Base-by-base conservation (phyloP, 2,113 vertebrate species). In the Paralichthys olivaceus region DNA sequence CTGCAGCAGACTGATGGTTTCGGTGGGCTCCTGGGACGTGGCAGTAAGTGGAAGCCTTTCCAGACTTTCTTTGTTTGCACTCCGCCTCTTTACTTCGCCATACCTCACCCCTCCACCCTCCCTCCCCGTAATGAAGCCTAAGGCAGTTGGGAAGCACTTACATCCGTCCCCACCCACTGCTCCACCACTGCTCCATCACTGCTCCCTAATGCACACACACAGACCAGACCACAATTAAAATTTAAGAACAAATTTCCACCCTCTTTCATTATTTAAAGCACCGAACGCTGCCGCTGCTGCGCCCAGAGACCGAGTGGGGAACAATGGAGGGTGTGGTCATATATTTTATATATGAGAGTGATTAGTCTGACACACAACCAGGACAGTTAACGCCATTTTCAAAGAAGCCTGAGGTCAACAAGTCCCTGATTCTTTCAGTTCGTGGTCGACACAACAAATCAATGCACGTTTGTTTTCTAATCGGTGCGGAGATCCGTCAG, bases 161-260 rank as follows among this genome's bases (percentile, higher is more conserved):
- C 28, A 59, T 78, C 81, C 86, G 59, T 37, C 58, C 77, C 84
- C 47, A 19, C 76, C 79, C 75, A 32, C 69, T 25, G 56, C 54
- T 7, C 37, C 37, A 12, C 79, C 75, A 32, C 69, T 25, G 56
- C 54, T 7, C 37, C 37, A 12, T 37, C 45, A 19, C 15, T 25
- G 74, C 81, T 87, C 85, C 40, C 89, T 92, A 92, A 94, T 93
- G 94, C 89, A 89, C 85, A 75, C 79, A 62, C 77, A 43, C 37
- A 62, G 90, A 90, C 91, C 90, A 71, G 87, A 80, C 79, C 88
- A 90, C 91, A 93, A 93, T 94, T 94, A 93, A 94, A 92, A 91
- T 93, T 92, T 90, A 77, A 93, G 87, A 90, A 83, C 83, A 88
- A 88, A 90, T 89, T 90, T 91, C 90, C 84, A 63, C 73, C 84